Conservation (phyloP, 2,888 invertebrate species). For the Leptopilina syphax region DNA sequence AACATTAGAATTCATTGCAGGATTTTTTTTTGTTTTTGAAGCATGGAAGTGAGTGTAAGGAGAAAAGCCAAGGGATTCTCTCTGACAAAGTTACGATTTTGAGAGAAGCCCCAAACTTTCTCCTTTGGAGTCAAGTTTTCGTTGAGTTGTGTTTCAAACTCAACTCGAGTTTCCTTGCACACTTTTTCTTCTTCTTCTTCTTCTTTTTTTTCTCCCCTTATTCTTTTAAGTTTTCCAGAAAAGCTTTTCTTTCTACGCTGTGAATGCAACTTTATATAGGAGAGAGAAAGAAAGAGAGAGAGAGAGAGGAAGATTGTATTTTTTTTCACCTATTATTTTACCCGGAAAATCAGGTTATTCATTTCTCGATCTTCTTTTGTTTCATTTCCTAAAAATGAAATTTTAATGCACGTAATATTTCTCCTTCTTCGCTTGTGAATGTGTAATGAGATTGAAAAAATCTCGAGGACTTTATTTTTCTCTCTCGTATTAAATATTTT, state of each 20-base stretch:
- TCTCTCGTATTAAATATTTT: too few relatives aligned
- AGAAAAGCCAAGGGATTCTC: constrained; percentile 40
- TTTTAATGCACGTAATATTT: not conserved
- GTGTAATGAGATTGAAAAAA: not conserved
- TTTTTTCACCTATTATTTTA: constrained; percentile 14
- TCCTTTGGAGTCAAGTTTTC: constrained; percentile 25
- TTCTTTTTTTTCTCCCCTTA: constrained; percentile 5
- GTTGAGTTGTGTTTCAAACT: constrained; percentile 27
- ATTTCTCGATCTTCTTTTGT: constrained; percentile 20
- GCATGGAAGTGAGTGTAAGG: not conserved
- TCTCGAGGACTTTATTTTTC: not conserved
- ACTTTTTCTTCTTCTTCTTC: not conserved
- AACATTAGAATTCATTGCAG: constrained; percentile 20
- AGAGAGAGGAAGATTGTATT: too few relatives aligned
- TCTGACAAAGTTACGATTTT: constrained; percentile 41
- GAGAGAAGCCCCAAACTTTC: constrained; percentile 19
- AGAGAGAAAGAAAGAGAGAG: too few relatives aligned
- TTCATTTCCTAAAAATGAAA: constrained; percentile 4
- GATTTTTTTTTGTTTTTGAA: not conserved
- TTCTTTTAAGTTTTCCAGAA: constrained; percentile 43
- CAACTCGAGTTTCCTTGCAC: constrained; percentile 39
- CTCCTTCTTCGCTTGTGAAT: not conserved
- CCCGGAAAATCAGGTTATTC: constrained; percentile 3
- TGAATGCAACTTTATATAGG: constrained; percentile 8
- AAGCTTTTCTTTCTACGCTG: constrained; percentile 21